phyloP scores from a whole-genome alignment of 1,140 invertebrate species.

The Trichonephila clavata region DNA sequence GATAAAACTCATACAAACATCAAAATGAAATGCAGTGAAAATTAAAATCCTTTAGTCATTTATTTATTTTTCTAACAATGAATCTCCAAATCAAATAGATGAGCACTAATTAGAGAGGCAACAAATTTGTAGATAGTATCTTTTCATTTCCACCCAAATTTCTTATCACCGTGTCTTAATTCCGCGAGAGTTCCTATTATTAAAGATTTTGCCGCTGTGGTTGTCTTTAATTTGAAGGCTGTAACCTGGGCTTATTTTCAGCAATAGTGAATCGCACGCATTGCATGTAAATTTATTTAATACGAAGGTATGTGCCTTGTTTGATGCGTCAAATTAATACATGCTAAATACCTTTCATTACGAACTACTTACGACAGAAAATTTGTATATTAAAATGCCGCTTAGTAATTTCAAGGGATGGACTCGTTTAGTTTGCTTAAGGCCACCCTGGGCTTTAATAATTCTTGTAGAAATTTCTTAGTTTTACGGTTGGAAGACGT shows the following conservation, averaged over 20 bases:
- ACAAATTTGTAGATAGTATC: constrained; percentile 15
- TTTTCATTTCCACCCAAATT: neutral
- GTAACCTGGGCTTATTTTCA: neutral
- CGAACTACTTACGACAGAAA: neutral
- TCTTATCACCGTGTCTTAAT: neutral
- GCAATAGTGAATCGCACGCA: neutral
- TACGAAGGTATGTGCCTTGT: neutral
- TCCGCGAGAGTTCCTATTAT: neutral
- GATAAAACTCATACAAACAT: too few species aligned
- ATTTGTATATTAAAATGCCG: neutral
- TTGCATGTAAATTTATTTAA: constrained; percentile 10
- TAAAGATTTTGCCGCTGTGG: neutral
- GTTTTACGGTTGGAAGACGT: too few species aligned
- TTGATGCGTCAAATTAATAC: neutral
- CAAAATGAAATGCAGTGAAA: too few species aligned
- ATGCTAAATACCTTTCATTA: neutral
- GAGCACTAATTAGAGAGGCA: neutral
- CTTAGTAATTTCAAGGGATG: neutral
- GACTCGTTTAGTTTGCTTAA: neutral
- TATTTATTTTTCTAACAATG: too few species aligned
- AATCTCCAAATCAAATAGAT: neutral
- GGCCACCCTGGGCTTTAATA: too few species aligned
- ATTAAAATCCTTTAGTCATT: too few species aligned
- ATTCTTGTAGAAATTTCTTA: too few species aligned
- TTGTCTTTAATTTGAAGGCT: constrained; percentile 10